Evolutionary conservation across 1,140 invertebrate species (phyloP).

Genomic region (Lepidurus packardi): DNA sequence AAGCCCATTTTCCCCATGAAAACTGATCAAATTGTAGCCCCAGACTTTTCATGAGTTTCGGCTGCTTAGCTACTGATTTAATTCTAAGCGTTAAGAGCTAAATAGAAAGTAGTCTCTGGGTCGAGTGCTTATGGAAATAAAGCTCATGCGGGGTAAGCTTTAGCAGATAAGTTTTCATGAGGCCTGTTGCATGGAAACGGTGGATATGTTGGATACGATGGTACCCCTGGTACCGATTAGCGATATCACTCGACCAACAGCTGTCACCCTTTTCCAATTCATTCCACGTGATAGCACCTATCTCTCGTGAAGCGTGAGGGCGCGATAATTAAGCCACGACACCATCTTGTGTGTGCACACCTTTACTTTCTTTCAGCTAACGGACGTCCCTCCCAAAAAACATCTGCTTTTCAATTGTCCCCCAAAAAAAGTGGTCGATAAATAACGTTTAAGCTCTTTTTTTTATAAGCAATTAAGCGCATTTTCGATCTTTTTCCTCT

Average conservation of each 20-base stretch:
- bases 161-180: neutral
- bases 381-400: too few relatives aligned
- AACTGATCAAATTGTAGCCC: too few relatives aligned
- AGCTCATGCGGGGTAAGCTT: neutral
- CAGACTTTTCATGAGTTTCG: too few relatives aligned
- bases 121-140: neutral
- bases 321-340: neutral
- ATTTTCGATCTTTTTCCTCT: too few relatives aligned
- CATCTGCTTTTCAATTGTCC: too few relatives aligned
- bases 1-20: too few relatives aligned
- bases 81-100: too few relatives aligned
- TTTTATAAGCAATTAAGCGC: too few relatives aligned
- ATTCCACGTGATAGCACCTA: constrained; percentile 14
- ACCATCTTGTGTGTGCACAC: constrained; percentile 13
- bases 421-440: too few relatives aligned
- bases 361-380: neutral
- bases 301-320: neutral
- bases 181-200: constrained; percentile 16
- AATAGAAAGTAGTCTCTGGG: neutral
- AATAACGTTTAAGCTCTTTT: too few relatives aligned
- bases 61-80: too few relatives aligned
- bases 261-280: constrained; percentile 6
- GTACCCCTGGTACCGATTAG: neutral
- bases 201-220: neutral
- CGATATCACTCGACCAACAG: constrained; percentile 17